These are phyloP conservation scores for Drosophila sordidula DNA, from an alignment of 2,888 invertebrate genomes.

Conservation along the genomic window DNA sequence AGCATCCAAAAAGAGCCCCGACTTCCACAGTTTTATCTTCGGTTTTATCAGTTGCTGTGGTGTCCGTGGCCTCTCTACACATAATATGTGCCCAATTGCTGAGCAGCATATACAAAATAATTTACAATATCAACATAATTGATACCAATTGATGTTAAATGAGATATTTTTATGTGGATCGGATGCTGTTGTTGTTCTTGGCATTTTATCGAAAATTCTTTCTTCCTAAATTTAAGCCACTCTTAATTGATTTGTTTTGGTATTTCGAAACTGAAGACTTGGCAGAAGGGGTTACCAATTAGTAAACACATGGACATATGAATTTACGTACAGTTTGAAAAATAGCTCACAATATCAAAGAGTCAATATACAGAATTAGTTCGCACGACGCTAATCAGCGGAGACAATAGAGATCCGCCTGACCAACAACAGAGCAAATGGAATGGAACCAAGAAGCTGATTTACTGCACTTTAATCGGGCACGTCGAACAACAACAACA, in stretches of 20 bases:
- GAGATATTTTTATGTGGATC: constrained; percentile 46
- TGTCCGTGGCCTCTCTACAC: neutral
- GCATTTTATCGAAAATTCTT: constrained; percentile 14
- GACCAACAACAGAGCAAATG: constrained; percentile 20
- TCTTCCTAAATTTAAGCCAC: constrained; percentile 19
- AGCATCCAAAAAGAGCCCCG: neutral
- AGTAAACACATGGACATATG: neutral
- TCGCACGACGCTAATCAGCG: constrained; percentile 48
- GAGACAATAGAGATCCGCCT: constrained; percentile 45
- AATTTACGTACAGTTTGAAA: constrained; percentile 3
- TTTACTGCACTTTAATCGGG: constrained; percentile 48
- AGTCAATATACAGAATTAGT: constrained; percentile 48
- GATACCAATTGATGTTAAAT: constrained; percentile 74
- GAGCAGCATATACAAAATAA: constrained; percentile 53
- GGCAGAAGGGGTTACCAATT: too few relatives aligned
- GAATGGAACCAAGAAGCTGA: neutral
- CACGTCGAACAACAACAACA: constrained; percentile 14
- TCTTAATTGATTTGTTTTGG: constrained; percentile 57
- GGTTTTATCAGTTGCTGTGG: neutral
- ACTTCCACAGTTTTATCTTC: neutral
- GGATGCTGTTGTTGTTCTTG: constrained; percentile 23
- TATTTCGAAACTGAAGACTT: constrained; percentile 12
- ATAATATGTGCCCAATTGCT: constrained; percentile 48
- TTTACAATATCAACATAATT: constrained; percentile 70
- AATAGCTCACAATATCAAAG: constrained; percentile 28